Conservation (phyloP, 2,888 invertebrate species). For the Spatulosminthurus flaviceps region DNA sequence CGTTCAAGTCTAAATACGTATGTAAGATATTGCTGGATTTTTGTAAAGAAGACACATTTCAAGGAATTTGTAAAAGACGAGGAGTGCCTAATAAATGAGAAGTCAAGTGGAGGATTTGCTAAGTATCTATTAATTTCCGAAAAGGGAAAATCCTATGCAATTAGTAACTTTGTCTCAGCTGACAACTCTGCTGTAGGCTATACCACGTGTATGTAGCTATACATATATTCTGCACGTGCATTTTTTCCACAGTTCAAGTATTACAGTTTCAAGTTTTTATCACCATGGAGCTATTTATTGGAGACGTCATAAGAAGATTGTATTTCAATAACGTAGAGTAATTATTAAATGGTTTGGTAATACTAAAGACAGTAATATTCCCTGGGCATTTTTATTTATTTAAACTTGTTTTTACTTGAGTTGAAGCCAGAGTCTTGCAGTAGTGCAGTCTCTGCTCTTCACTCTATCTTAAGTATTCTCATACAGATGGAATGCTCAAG, state of each 20-base stretch:
- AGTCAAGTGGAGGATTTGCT: background rate
- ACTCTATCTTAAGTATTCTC: too few species aligned
- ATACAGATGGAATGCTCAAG: too few species aligned
- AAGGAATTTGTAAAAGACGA: slow-evolving; percentile 3
- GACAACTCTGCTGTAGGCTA: background rate
- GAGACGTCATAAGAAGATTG: background rate
- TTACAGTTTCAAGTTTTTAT: background rate
- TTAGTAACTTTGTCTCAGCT: background rate
- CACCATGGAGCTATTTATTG: background rate
- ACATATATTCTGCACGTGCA: too few species aligned
- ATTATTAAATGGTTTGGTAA: slow-evolving; percentile 6
- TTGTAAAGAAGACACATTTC: too few species aligned
- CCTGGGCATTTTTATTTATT: background rate
- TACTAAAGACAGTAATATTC: background rate
- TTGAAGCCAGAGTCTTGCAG: too few species aligned
- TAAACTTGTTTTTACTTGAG: background rate
- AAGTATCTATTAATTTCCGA: background rate
- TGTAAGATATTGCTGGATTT: too few species aligned
- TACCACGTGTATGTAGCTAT: too few species aligned
- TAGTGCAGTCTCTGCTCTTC: too few species aligned
- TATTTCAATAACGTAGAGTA: slow-evolving; percentile 1
- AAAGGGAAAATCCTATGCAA: slow-evolving; percentile 2
- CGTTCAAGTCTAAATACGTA: too few species aligned
- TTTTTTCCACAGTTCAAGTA: background rate
- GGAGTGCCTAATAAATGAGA: slow-evolving; percentile 3